Conservation (phyloP, 92 coral and sea anemone species). For the Virgularia gustaviana region DNA sequence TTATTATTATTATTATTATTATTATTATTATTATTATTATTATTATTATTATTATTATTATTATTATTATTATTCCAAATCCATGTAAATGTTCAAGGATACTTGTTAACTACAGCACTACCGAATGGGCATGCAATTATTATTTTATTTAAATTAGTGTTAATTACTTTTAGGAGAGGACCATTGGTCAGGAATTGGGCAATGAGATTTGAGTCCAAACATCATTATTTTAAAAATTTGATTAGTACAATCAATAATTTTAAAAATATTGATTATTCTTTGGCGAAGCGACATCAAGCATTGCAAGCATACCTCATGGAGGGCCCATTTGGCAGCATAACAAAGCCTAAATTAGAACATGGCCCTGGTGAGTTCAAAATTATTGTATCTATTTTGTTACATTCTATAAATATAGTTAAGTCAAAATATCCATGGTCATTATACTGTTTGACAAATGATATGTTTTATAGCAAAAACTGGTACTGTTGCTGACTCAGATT, state of each 20-base stretch:
- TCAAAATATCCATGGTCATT: too few relatives aligned
- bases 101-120: not conserved
- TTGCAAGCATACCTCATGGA: slow-evolving; percentile 10
- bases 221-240: slow-evolving; percentile 19
- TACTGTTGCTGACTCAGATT: too few relatives aligned
- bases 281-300: slow-evolving; percentile 20
- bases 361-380: not conserved
- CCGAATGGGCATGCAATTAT: not conserved
- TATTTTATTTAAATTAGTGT: not conserved
- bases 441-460: too few relatives aligned
- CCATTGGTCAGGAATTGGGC: slow-evolving; percentile 5
- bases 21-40: too few relatives aligned
- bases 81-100: too few relatives aligned
- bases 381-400: not conserved
- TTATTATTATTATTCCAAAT: too few relatives aligned
- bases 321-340: not conserved
- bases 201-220: slow-evolving; percentile 1
- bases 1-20: not conserved
- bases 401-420: not conserved
- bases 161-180: slow-evolving; percentile 1
- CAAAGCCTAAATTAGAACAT: not conserved
- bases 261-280: slow-evolving; percentile 17
- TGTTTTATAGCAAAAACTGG: too few relatives aligned
- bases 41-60: too few relatives aligned
- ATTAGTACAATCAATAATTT: slow-evolving; percentile 11